These are phyloP conservation scores for Notarius lentiginosus DNA, from an alignment of 2,113 vertebrate genomes.

Conservation along the genomic window DNA sequence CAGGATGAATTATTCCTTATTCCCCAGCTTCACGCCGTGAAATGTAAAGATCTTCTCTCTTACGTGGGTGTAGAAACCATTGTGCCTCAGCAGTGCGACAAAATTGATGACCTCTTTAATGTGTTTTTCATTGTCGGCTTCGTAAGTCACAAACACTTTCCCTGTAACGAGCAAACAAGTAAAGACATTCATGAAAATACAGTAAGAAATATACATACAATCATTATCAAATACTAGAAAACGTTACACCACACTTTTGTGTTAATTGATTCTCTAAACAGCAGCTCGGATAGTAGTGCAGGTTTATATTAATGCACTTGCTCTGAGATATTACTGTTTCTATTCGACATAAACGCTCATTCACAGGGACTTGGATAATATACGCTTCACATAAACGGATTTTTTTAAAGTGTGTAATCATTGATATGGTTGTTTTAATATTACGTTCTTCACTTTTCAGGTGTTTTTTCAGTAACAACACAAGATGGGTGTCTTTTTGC, in stretches of 20 bases:
- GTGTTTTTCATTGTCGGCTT: conserved; percentile 76
- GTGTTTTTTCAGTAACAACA: too few species aligned
- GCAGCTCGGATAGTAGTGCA: too few species aligned
- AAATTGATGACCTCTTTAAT: conserved; percentile 79
- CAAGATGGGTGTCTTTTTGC: too few species aligned
- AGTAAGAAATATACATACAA: background rate
- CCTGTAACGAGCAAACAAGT: conserved; percentile 56
- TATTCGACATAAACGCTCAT: too few species aligned
- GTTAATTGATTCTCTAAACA: background rate
- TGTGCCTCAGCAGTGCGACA: conserved; percentile 75
- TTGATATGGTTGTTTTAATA: too few species aligned
- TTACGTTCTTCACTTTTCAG: too few species aligned
- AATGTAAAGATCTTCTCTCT: conserved; percentile 22
- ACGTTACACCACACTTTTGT: background rate
- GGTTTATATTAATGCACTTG: too few species aligned
- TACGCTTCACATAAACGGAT: too few species aligned
- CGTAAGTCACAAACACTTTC: conserved; percentile 77
- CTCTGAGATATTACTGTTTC: background rate
- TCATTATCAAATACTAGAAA: background rate
- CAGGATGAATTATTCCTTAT: background rate
- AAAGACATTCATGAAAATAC: background rate
- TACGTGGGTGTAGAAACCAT: conserved; percentile 78
- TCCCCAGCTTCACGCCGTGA: background rate
- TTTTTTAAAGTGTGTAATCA: too few species aligned
- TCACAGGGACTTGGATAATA: too few species aligned